phyloP scores from a whole-genome alignment of 2,113 vertebrate genomes.

The Corvus moneduloides region DNA sequence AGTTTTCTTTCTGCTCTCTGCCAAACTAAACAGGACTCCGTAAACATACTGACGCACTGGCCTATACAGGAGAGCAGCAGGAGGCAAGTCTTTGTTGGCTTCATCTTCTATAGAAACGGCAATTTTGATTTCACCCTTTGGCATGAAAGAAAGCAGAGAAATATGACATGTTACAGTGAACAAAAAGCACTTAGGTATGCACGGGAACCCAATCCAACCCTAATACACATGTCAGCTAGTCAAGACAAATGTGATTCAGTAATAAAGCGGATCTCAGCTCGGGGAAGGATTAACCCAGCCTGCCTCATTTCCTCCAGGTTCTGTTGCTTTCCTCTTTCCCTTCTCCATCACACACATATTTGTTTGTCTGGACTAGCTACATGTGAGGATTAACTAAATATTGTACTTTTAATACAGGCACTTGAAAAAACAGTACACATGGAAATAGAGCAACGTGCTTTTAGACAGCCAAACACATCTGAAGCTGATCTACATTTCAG shows the following conservation, averaged over 20 bases:
- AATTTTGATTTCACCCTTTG: slow-evolving; percentile 96
- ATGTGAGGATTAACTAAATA: neutral
- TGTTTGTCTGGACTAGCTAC: neutral
- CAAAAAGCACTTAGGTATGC: slow-evolving; percentile 29
- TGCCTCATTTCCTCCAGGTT: neutral
- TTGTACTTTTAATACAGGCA: neutral
- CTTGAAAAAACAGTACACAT: neutral
- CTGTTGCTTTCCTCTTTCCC: neutral
- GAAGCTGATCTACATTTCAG: neutral
- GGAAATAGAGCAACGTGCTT: neutral
- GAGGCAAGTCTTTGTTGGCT: slow-evolving; percentile 95
- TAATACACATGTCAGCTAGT: neutral
- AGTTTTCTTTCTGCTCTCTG: slow-evolving; percentile 92
- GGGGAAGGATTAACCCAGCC: neutral
- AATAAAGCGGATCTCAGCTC: neutral
- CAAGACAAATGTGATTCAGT: neutral
- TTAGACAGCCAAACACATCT: neutral
- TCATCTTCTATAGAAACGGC: slow-evolving; percentile 96
- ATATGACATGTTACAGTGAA: slow-evolving; percentile 57
- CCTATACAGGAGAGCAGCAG: slow-evolving; percentile 91
- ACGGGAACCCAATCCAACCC: slow-evolving; percentile 12
- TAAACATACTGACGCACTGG: slow-evolving; percentile 96
- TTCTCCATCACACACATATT: neutral
- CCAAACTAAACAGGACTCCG: slow-evolving; percentile 95
- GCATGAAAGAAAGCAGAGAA: slow-evolving; percentile 74